Conservation (phyloP, 92 coral and sea anemone species). For the Siderastrea radians region DNA sequence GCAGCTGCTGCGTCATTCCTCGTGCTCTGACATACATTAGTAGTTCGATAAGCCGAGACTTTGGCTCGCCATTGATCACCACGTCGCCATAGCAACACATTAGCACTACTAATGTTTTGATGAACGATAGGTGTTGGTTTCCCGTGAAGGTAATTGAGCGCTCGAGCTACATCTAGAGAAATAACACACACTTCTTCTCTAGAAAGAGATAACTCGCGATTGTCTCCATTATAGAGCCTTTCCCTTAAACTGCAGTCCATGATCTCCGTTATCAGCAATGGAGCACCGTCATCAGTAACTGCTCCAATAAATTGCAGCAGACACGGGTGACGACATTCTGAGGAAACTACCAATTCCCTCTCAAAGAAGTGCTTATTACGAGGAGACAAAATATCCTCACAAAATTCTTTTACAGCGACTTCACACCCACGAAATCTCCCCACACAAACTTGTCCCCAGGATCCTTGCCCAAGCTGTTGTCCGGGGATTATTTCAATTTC, state of each 20-base stretch:
- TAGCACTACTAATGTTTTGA: conserved; percentile 51
- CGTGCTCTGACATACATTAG: conserved; percentile 74
- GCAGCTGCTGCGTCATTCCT: conserved; percentile 71
- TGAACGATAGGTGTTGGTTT: conserved; percentile 82
- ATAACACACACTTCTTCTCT: conserved; percentile 50
- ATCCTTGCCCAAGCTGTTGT: conserved; percentile 68
- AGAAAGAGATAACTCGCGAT: conserved; percentile 38
- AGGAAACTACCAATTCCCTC: conserved; percentile 80
- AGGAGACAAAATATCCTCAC: conserved; percentile 69
- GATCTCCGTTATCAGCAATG: conserved; percentile 50
- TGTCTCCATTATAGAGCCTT: too few relatives aligned
- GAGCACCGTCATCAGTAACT: conserved; percentile 72
- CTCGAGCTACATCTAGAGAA: neutral
- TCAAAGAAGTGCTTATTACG: conserved; percentile 74
- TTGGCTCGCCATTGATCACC: neutral
- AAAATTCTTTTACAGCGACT: conserved; percentile 83
- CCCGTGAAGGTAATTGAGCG: neutral
- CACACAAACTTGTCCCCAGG: conserved; percentile 74
- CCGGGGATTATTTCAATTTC: conserved; percentile 63
- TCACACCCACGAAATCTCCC: conserved; percentile 70
- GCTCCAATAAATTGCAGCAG: neutral
- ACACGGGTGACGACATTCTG: conserved; percentile 83
- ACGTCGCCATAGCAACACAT: too few relatives aligned
- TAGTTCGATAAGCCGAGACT: conserved; percentile 83
- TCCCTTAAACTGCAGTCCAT: too few relatives aligned